These are phyloP conservation scores for Megalurothrips usitatus DNA, from an alignment of 2,888 invertebrate genomes.

Conservation along the genomic window DNA sequence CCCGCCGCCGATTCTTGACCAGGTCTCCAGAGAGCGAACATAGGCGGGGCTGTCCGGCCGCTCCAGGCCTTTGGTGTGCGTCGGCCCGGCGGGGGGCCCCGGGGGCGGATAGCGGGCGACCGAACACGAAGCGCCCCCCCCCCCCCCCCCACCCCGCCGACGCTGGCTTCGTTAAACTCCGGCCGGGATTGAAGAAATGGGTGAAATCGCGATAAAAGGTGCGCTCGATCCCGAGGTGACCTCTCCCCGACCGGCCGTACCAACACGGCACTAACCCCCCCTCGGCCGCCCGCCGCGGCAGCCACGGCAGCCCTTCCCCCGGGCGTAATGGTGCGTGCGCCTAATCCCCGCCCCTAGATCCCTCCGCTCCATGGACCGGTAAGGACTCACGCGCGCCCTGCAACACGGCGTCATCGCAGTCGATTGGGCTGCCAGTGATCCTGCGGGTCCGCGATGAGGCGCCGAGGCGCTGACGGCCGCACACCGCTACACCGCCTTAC, in stretches of 20 bases:
- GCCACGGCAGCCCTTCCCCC: not conserved
- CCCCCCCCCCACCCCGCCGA: not conserved
- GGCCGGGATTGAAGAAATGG: constrained; percentile 13
- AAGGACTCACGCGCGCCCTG: too few species aligned
- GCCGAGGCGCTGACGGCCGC: too few species aligned
- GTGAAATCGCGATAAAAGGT: constrained; percentile 3
- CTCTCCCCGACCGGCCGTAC: not conserved
- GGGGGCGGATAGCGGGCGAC: not conserved
- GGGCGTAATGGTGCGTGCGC: constrained; percentile 9
- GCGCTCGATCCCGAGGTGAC: not conserved
- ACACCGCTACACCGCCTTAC: too few species aligned
- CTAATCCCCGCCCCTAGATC: not conserved
- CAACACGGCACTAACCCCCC: not conserved
- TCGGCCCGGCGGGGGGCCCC: not conserved
- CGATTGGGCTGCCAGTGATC: too few species aligned
- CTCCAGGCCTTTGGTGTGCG: too few species aligned
- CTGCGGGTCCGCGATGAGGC: too few species aligned
- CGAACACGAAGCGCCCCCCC: too few species aligned
- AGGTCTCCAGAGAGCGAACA: too few species aligned
- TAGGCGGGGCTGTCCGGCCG: too few species aligned
- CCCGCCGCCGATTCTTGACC: too few species aligned
- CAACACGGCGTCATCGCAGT: too few species aligned
- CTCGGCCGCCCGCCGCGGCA: not conserved
- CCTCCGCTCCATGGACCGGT: too few species aligned
- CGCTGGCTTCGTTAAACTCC: not conserved